phyloP scores from a whole-genome alignment of 2,797 vertebrate genomes.

The Eupleurogrammus muticus region DNA sequence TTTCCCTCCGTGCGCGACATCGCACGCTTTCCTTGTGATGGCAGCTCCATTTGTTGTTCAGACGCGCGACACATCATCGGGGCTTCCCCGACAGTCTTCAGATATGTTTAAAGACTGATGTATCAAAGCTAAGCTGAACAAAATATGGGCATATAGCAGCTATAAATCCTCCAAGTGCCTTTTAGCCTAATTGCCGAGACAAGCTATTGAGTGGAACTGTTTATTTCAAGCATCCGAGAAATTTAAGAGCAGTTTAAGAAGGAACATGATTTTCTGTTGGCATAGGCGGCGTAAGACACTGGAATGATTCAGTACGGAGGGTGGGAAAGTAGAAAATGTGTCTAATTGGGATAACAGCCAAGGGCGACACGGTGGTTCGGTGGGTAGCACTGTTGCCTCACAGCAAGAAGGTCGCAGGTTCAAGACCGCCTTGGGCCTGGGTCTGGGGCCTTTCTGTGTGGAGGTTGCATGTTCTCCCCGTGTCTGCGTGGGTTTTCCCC shows the following conservation, averaged over 20 bases:
- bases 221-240: conserved; percentile 3
- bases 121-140: conserved; percentile 41
- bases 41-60: conserved; percentile 43
- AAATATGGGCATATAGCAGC: conserved; percentile 25
- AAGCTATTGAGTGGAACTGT: conserved; percentile 22
- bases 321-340: conserved; percentile 44
- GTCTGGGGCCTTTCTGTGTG: no score
- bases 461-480: no score
- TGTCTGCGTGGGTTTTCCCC: no score
- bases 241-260: conserved; percentile 49
- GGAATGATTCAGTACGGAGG: conserved; percentile 33
- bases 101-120: conserved; percentile 52
- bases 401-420: no score
- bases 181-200: conserved; percentile 41
- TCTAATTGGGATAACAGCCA: conserved; percentile 61
- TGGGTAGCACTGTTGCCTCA: no score
- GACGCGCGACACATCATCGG: conserved; percentile 18
- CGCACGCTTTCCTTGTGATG: conserved; percentile 19
- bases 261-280: conserved; percentile 49
- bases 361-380: no score
- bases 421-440: no score
- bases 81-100: conserved; percentile 37
- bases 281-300: conserved; percentile 36
- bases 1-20: neutral
- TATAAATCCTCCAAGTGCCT: conserved; percentile 42